Percentiles rank a stretch among this genome's conserved stretches.
Evolutionary conservation across 1,140 invertebrate genomes (phyloP).

Genomic region (Heliconius congener): DNA sequence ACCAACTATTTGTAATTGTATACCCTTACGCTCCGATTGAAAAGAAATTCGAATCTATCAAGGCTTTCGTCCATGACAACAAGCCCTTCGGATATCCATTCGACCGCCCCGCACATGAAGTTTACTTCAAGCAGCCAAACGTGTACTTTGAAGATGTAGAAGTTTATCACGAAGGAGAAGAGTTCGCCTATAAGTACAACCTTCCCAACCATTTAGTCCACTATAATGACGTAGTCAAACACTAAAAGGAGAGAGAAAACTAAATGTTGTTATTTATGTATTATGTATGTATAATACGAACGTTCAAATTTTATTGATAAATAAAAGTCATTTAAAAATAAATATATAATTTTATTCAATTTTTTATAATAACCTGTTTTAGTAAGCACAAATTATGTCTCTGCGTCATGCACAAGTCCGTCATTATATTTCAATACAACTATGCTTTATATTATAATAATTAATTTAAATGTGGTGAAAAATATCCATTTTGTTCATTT

Average conservation of each 20-base stretch:
- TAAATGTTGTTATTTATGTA: background rate
- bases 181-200: conserved; percentile 63
- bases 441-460: background rate
- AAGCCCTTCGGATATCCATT: conserved; percentile 86
- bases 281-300: background rate
- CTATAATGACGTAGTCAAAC: background rate
- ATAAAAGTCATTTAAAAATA: conserved; percentile 10
- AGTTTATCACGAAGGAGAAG: conserved; percentile 83
- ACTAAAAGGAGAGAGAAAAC: conserved; percentile 6
- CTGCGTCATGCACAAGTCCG: no score
- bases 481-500: conserved; percentile 49
- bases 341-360: background rate
- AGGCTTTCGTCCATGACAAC: conserved; percentile 66
- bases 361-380: background rate
- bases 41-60: conserved; percentile 24
- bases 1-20: no score
- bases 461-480: conserved; percentile 60
- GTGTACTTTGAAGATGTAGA: conserved; percentile 85
- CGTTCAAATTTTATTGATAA: background rate
- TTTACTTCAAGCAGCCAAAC: conserved; percentile 84
- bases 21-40: no score
- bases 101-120: conserved; percentile 83
- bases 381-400: conserved; percentile 6
- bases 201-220: conserved; percentile 42
- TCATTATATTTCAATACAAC: background rate